Evolutionary conservation across 2,113 vertebrate genomes (phyloP).

Genomic region (Pachycephala philippinensis): DNA sequence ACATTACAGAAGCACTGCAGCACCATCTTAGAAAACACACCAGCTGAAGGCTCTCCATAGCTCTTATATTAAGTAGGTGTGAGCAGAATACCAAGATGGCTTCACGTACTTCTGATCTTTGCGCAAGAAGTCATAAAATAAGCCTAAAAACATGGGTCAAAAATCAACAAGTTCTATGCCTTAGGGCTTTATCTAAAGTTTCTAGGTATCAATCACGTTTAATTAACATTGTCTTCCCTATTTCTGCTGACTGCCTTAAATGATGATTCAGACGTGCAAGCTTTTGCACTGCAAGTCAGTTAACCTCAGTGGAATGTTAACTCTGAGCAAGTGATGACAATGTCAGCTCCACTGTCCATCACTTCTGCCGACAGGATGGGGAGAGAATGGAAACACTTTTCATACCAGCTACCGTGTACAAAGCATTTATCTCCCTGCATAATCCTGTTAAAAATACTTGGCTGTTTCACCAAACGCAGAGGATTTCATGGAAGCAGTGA

Average conservation of each 20-base stretch:
- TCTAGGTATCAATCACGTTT: neutral
- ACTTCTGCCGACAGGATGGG: neutral
- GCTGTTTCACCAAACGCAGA: fast-evolving
- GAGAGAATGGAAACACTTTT: neutral
- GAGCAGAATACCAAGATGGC: neutral
- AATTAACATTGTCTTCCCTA: neutral
- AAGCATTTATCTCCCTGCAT: neutral
- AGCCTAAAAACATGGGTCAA: neutral
- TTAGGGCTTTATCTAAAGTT: neutral
- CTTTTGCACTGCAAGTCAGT: neutral
- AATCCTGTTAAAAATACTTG: neutral
- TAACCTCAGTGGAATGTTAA: neutral
- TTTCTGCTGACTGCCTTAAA: neutral
- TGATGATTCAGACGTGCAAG: neutral
- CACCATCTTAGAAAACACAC: neutral
- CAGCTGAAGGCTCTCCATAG: neutral
- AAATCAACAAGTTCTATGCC: neutral
- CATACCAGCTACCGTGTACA: neutral
- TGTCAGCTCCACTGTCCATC: neutral
- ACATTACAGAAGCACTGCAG: neutral
- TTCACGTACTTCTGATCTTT: neutral
- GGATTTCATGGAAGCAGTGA: neutral
- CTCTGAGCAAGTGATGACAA: neutral
- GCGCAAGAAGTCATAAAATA: neutral
- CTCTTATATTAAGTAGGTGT: neutral